Conservation (phyloP, 2,888 invertebrate genomes). For the Subacronicta megacephala region DNA sequence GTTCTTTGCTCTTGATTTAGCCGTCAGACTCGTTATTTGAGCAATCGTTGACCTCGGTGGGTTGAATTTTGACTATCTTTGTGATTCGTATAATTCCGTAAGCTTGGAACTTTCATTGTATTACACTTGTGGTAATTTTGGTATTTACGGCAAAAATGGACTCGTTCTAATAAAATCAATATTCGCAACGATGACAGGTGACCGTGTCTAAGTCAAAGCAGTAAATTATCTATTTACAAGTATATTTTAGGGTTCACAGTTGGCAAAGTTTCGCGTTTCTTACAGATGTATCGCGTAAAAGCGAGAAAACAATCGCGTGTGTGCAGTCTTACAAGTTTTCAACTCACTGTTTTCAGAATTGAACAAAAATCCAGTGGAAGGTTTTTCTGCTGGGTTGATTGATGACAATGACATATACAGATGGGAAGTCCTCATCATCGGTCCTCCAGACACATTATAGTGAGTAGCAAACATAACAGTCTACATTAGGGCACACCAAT, state of each 20-base stretch:
- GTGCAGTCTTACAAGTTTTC: slow-evolving; percentile 2
- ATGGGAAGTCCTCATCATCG: slow-evolving; percentile 99
- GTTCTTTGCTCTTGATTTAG: slow-evolving; percentile 66
- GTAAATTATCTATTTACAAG: slow-evolving; percentile 66
- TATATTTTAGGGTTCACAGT: slow-evolving; percentile 70
- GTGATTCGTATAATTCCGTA: slow-evolving; percentile 55
- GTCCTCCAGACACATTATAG: slow-evolving; percentile 99
- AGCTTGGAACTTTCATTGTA: slow-evolving; percentile 44
- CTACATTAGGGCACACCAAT: not conserved
- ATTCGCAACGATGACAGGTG: slow-evolving; percentile 79
- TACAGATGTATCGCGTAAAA: slow-evolving; percentile 37
- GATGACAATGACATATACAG: slow-evolving; percentile 99
- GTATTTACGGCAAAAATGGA: slow-evolving; percentile 35
- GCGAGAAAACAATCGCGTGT: slow-evolving; percentile 2
- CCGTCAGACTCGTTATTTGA: slow-evolving; percentile 78
- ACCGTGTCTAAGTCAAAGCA: slow-evolving; percentile 72
- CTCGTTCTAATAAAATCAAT: slow-evolving; percentile 81
- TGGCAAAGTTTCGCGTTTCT: slow-evolving; percentile 69
- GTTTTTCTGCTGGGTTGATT: slow-evolving; percentile 99
- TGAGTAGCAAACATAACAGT: slow-evolving; percentile 90
- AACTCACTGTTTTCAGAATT: slow-evolving; percentile 93
- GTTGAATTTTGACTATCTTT: slow-evolving; percentile 82
- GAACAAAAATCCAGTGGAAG: slow-evolving; percentile 99
- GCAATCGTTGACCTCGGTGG: slow-evolving; percentile 88
- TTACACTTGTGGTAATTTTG: slow-evolving; percentile 46